Evolutionary conservation across 2,797 vertebrate genomes (phyloP).

Genomic region (Paramormyrops hopkinsi): DNA sequence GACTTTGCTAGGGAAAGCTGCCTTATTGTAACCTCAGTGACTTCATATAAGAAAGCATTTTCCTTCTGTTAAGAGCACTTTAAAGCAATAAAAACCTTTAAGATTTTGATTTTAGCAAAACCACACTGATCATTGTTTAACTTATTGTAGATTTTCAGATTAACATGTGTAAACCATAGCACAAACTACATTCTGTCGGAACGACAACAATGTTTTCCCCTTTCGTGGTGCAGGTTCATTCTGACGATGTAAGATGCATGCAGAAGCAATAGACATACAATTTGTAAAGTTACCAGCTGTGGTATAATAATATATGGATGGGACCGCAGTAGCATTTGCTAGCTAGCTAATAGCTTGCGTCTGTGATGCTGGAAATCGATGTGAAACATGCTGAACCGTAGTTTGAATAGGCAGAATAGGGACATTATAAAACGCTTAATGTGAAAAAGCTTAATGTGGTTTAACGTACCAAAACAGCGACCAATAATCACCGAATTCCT

Average conservation of each 20-base stretch:
- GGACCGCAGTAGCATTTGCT: not conserved
- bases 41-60: slow-evolving; percentile 16
- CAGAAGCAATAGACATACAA: not conserved
- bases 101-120: not conserved
- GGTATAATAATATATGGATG: not conserved
- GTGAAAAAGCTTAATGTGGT: too few relatives aligned
- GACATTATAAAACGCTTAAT: not conserved
- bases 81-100: not conserved
- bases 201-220: not conserved
- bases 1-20: slow-evolving; percentile 17
- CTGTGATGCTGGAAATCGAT: not conserved
- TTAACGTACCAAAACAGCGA: too few relatives aligned
- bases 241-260: not conserved
- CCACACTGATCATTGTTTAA: not conserved
- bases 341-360: not conserved
- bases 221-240: not conserved
- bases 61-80: not conserved
- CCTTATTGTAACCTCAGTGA: slow-evolving; percentile 21
- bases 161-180: not conserved
- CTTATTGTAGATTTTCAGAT: not conserved
- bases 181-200: not conserved
- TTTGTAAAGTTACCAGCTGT: not conserved
- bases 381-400: not conserved
- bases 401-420: not conserved
- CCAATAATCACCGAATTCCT: too few relatives aligned